Conservation (phyloP, 2,888 invertebrate genomes). For the Diachrysia chrysitis region DNA sequence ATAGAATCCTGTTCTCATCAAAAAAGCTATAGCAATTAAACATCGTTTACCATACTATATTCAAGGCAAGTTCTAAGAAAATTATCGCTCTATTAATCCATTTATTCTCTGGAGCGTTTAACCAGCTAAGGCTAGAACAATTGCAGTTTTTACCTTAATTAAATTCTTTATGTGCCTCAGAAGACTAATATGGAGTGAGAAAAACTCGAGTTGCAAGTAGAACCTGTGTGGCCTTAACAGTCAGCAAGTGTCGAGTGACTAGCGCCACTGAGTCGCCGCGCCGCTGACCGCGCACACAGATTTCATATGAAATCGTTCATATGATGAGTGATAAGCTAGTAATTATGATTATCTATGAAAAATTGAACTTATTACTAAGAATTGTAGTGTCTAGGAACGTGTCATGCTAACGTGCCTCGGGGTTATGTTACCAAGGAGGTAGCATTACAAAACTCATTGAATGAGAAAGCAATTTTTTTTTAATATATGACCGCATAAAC, state of each 20-base stretch:
- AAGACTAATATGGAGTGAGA: constrained; percentile 69
- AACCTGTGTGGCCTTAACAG: constrained; percentile 75
- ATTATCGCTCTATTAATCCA: constrained; percentile 58
- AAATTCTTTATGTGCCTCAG: constrained; percentile 65
- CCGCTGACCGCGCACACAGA: constrained; percentile 76
- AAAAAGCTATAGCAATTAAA: constrained; percentile 39
- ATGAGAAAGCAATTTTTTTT: constrained; percentile 21
- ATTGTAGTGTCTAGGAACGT: constrained; percentile 60
- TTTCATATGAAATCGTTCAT: constrained; percentile 80
- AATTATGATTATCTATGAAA: constrained; percentile 73
- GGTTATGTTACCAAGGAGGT: constrained; percentile 48
- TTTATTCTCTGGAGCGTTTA: constrained; percentile 51
- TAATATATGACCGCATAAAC: not conserved
- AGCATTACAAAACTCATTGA: constrained; percentile 3
- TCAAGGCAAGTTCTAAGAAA: constrained; percentile 52
- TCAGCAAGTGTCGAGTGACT: constrained; percentile 77
- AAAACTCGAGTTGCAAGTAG: constrained; percentile 68
- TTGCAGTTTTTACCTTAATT: constrained; percentile 69
- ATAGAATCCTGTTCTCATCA: constrained; percentile 39
- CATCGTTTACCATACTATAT: constrained; percentile 26
- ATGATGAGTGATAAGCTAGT: constrained; percentile 72
- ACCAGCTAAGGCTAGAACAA: constrained; percentile 51
- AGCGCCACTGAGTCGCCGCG: constrained; percentile 69
- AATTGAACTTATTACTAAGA: constrained; percentile 70
- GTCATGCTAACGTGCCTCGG: constrained; percentile 39